These are phyloP conservation scores for Oncorhynchus tshawytscha DNA, from an alignment of 2,113 vertebrate species.

Conservation along the genomic window DNA sequence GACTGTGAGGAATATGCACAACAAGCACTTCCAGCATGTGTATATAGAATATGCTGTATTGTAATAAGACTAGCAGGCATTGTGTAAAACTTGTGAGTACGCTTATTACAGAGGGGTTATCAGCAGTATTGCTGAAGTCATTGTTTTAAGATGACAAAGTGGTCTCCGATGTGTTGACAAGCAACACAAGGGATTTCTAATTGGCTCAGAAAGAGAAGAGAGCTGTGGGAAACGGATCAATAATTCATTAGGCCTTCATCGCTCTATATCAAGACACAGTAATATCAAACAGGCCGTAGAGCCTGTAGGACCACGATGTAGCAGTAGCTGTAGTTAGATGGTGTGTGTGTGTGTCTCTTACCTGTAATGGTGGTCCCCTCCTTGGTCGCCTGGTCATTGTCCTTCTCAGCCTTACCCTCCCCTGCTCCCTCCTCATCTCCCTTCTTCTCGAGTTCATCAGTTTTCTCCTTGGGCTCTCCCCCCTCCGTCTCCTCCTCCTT, in stretches of 20 bases:
- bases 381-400: slow-evolving; percentile 45
- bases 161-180: background rate
- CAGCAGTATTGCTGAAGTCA: background rate
- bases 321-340: too few species aligned
- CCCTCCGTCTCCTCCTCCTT: slow-evolving; percentile 70
- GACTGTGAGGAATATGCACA: too few species aligned
- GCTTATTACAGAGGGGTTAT: background rate
- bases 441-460: slow-evolving; percentile 49
- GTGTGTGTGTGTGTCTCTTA: slow-evolving; percentile 20
- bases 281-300: background rate
- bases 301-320: background rate
- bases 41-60: too few species aligned
- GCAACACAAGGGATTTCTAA: slow-evolving; percentile 8
- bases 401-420: slow-evolving; percentile 26
- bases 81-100: too few species aligned
- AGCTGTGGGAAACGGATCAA: background rate
- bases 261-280: background rate
- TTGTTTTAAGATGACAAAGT: background rate
- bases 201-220: background rate
- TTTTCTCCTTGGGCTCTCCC: slow-evolving; percentile 71
- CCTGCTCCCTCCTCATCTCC: slow-evolving; percentile 18
- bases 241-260: background rate
- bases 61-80: too few species aligned
- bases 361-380: slow-evolving; percentile 63
- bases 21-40: too few species aligned